Percentiles rank a stretch among this genome's conserved stretches.
phyloP scores from a whole-genome alignment of 1,140 invertebrate species.

The Eumaeus atala region DNA sequence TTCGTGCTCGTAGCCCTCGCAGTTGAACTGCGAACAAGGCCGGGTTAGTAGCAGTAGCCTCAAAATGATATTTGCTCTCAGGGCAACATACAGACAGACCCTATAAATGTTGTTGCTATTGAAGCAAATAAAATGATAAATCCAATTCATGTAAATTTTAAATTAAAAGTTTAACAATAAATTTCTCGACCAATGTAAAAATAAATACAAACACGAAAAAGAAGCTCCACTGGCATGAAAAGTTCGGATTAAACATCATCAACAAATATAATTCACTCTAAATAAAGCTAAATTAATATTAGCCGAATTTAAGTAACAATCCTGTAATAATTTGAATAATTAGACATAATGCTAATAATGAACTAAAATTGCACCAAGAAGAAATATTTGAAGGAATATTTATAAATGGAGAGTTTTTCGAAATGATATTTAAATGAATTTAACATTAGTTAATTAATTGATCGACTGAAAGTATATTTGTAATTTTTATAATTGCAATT shows the following conservation, averaged over 20 bases:
- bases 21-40: no score
- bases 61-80: no score
- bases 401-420: conserved; percentile 55
- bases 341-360: conserved; percentile 76
- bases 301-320: conserved; percentile 75
- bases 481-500: conserved; percentile 69
- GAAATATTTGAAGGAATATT: conserved; percentile 74
- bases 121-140: no score
- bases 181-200: conserved; percentile 74
- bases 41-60: no score
- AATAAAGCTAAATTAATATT: conserved; percentile 38
- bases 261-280: conserved; percentile 24
- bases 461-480: conserved; percentile 41
- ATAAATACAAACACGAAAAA: conserved; percentile 74
- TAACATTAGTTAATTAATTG: conserved; percentile 32
- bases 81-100: no score
- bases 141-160: no score
- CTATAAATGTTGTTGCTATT: no score
- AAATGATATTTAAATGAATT: conserved; percentile 64
- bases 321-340: conserved; percentile 77
- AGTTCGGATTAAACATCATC: conserved; percentile 74
- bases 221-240: conserved; percentile 76
- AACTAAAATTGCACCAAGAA: conserved; percentile 74
- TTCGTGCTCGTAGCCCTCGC: no score
- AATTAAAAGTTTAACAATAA: conserved; percentile 76